These are phyloP conservation scores for Danaus chrysippus DNA, from an alignment of 2,888 invertebrate species.

Conservation along the genomic window DNA sequence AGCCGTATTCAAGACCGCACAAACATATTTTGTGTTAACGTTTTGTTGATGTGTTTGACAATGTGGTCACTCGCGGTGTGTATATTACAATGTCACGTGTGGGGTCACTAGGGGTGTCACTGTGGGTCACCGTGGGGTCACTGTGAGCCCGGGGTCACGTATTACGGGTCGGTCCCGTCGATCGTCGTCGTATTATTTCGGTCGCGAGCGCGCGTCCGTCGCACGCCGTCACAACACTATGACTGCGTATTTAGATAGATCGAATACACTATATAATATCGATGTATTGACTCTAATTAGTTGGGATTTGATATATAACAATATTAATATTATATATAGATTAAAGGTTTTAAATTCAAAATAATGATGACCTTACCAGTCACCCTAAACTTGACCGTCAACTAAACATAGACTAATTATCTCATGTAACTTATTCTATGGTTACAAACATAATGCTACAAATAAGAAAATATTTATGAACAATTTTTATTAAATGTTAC, in stretches of 20 bases:
- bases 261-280: not conserved
- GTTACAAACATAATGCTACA: too few relatives aligned
- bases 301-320: not conserved
- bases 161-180: slow-evolving; percentile 54
- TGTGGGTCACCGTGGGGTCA: slow-evolving; percentile 21
- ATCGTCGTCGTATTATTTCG: slow-evolving; percentile 36
- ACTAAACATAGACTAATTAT: too few relatives aligned
- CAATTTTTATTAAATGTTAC: too few relatives aligned
- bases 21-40: not conserved
- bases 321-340: too few relatives aligned
- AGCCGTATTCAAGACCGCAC: too few relatives aligned
- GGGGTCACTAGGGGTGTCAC: slow-evolving; percentile 26
- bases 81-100: slow-evolving; percentile 31
- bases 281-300: slow-evolving; percentile 12
- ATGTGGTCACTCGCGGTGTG: slow-evolving; percentile 32
- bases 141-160: slow-evolving; percentile 43
- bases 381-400: too few relatives aligned
- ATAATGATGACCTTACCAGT: too few relatives aligned
- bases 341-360: too few relatives aligned
- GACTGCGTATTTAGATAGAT: slow-evolving; percentile 35
- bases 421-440: too few relatives aligned
- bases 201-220: slow-evolving; percentile 45
- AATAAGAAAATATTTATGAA: too few relatives aligned
- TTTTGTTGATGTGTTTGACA: slow-evolving; percentile 11
- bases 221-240: slow-evolving; percentile 40